Base-by-base conservation (phyloP, 2,888 invertebrate species). In the Ormyrus rosae region DNA sequence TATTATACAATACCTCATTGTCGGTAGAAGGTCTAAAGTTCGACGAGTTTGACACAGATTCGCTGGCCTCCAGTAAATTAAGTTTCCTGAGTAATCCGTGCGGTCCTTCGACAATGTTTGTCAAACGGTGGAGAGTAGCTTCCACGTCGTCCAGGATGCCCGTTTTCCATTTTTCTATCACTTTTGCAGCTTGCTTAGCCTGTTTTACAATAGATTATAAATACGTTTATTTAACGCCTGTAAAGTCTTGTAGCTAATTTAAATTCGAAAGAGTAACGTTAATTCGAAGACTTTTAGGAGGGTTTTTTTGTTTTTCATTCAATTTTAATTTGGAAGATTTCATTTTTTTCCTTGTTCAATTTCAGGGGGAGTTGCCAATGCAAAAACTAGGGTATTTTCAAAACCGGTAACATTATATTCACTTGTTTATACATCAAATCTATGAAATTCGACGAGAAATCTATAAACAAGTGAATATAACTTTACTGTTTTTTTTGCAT, bases 181-280 rank as follows among this genome's bases (percentile, higher is more conserved):
- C 82, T 78, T 87, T 85, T 0, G 91, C 88, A 19, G 92, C 92
- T 82, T 89, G 89, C 83, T 88, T 86, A 5, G 92, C 92, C 92
- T 92, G 10, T 51, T 45, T 2, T 13, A 1, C 19, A 19, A 1
- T 19, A 19, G 19, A 19, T 19, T 19, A 53, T 53, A 19, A 67
- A 61, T 48, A 10, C 61, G 7, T 55, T 5, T 64, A 56, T n/a
- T 50, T 34, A 50, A 58, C 34, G n/a, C 4, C 10, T 55, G 13
- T 2, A 45, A 48, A 68, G 9, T 48, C 46, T 13, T 19, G 19
- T 19, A 19, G 19, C 19, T 19, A n/a, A 10, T 45, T n/a, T 34
- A 45, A 13, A 70, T 48, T 45, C 3, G 45, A 6, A 70, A 11
- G 9, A 67, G 6, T 5, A 67, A 50, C 1, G 8, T 13, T 9